These are phyloP conservation scores for Oceanodroma tethys DNA, from an alignment of 2,113 vertebrate species.

Conservation along the genomic window DNA sequence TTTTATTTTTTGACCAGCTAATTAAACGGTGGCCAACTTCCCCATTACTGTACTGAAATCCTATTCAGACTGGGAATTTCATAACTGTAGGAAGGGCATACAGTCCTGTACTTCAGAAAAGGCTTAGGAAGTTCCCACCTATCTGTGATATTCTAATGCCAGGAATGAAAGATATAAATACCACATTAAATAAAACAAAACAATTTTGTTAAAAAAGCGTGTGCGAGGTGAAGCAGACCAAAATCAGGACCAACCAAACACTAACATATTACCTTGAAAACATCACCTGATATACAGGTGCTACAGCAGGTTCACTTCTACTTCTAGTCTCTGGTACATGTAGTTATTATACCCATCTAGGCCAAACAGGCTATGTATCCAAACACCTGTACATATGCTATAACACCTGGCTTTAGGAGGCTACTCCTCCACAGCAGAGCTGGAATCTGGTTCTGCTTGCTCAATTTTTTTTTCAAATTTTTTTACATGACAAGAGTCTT, in stretches of 20 bases:
- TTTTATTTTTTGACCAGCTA: not conserved
- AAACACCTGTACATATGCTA: not conserved
- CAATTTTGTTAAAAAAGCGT: not conserved
- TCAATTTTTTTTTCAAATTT: not conserved
- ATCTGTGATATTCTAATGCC: constrained; percentile 47
- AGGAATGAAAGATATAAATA: constrained; percentile 44
- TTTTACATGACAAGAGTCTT: not conserved
- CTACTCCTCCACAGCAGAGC: not conserved
- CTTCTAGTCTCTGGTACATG: not conserved
- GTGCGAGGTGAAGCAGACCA: constrained; percentile 15
- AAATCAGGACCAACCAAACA: not conserved
- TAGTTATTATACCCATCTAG: not conserved
- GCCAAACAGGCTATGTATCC: not conserved
- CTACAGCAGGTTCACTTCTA: not conserved
- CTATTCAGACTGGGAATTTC: not conserved
- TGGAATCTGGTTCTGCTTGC: not conserved
- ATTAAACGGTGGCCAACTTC: not conserved
- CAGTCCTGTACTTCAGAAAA: constrained; percentile 21
- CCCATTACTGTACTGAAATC: not conserved
- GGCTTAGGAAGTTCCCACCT: constrained; percentile 34
- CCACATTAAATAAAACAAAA: constrained; percentile 45
- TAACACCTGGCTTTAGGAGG: not conserved
- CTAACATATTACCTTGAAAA: not conserved
- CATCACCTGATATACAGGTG: not conserved
- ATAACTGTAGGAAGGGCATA: not conserved